Percentiles rank a stretch among this genome's conserved stretches.
Conservation (phyloP, 2,888 invertebrate species). For the Cepaea hortensis region DNA sequence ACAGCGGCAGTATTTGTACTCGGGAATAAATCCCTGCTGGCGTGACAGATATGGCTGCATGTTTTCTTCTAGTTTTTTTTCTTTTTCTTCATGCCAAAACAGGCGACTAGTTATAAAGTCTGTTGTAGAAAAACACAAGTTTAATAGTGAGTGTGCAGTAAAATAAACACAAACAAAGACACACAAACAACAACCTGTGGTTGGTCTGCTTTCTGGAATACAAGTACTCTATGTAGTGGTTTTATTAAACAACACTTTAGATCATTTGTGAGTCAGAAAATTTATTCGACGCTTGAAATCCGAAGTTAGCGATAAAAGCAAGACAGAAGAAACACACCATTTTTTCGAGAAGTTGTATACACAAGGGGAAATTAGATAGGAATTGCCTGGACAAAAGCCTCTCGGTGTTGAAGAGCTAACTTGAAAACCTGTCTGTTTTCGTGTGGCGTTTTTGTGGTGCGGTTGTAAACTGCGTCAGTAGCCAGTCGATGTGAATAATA, state of each 20-base stretch:
- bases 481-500: neutral
- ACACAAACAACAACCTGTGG: neutral
- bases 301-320: slow-evolving; percentile 13
- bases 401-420: neutral
- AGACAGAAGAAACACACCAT: neutral
- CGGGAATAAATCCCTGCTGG: neutral
- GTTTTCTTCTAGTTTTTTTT: too few relatives aligned
- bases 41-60: too few relatives aligned
- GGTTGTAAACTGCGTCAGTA: neutral
- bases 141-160: neutral
- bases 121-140: neutral
- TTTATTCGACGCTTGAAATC: slow-evolving; percentile 3
- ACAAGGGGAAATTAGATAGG: slow-evolving; percentile 18
- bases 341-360: slow-evolving; percentile 22
- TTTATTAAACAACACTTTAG: slow-evolving; percentile 15
- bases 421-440: slow-evolving; percentile 6
- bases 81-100: too few relatives aligned
- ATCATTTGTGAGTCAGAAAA: slow-evolving; percentile 23
- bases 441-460: neutral
- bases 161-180: neutral
- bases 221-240: neutral
- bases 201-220: neutral
- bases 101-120: neutral
- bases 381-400: slow-evolving; percentile 3
- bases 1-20: neutral